Conservation (phyloP, 2,888 invertebrate species). For the Machimus rusticus region DNA sequence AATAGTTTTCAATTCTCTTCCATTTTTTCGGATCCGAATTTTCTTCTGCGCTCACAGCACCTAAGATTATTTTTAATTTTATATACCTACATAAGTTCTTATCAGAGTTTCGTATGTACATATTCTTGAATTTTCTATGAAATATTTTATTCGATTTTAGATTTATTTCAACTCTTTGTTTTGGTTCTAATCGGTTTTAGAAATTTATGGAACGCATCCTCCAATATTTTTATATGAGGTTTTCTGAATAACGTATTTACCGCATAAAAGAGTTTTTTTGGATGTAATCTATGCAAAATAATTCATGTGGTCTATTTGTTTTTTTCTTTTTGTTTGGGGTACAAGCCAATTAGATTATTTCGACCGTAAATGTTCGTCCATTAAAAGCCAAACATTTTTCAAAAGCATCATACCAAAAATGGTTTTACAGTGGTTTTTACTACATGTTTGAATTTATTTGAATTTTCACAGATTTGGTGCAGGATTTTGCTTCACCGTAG, state of each 20-base stretch:
- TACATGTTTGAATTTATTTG: conserved; percentile 36
- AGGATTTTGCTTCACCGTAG: conserved; percentile 95
- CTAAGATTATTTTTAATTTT: too few species aligned
- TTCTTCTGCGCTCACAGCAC: too few species aligned
- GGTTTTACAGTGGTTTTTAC: neutral
- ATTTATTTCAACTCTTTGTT: too few species aligned
- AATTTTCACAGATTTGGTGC: conserved; percentile 75
- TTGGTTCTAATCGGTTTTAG: too few species aligned
- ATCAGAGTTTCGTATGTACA: too few species aligned
- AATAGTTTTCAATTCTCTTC: too few species aligned
- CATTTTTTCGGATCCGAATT: too few species aligned
- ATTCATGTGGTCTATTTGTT: neutral
- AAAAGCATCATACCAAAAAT: neutral
- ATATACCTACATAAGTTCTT: too few species aligned
- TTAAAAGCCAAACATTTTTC: neutral
- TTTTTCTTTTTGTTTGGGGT: neutral
- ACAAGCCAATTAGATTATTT: neutral
- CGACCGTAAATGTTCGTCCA: neutral
- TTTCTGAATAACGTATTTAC: too few species aligned
- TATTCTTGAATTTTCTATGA: too few species aligned
- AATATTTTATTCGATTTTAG: too few species aligned
- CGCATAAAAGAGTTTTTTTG: neutral
- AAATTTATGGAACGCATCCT: too few species aligned
- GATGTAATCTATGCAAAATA: neutral
- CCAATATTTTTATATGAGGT: neutral